phyloP scores from a whole-genome alignment of 64 coral and sea anemone species.

The Anthopleura sola region DNA sequence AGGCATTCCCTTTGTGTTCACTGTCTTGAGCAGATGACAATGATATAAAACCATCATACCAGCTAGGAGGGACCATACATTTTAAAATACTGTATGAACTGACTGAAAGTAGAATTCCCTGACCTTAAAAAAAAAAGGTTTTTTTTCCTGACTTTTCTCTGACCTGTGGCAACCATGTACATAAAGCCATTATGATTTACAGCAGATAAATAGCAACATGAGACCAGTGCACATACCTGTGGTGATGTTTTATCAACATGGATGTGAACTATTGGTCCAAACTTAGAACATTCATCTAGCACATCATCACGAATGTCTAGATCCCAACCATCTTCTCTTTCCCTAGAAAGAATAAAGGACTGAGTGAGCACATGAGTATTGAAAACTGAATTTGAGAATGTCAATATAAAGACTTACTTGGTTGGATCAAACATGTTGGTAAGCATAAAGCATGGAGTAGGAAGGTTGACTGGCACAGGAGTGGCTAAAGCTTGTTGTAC shows the following conservation, averaged over 20 bases:
- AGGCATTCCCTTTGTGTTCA: too few relatives aligned
- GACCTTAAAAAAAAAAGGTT: too few relatives aligned
- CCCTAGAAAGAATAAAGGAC: constrained; percentile 37
- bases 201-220: not conserved
- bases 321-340: constrained; percentile 93
- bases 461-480: constrained; percentile 75
- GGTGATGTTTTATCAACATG: constrained; percentile 83
- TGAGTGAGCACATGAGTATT: not conserved
- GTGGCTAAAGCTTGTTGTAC: constrained; percentile 45
- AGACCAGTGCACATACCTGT: constrained; percentile 45
- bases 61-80: too few relatives aligned
- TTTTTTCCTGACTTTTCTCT: too few relatives aligned
- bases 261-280: constrained; percentile 93
- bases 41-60: too few relatives aligned
- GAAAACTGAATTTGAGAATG: not conserved
- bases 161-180: too few relatives aligned
- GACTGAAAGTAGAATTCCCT: too few relatives aligned
- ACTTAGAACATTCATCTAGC: constrained; percentile 88
- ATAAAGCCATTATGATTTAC: not conserved
- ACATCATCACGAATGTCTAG: constrained; percentile 95
- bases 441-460: constrained; percentile 92
- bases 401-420: constrained; percentile 65
- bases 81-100: too few relatives aligned
- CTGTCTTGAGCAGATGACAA: too few relatives aligned
- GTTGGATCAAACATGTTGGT: constrained; percentile 98